phyloP scores from a whole-genome alignment of 1,140 invertebrate species.

The Pogonognathellus flavescens region DNA sequence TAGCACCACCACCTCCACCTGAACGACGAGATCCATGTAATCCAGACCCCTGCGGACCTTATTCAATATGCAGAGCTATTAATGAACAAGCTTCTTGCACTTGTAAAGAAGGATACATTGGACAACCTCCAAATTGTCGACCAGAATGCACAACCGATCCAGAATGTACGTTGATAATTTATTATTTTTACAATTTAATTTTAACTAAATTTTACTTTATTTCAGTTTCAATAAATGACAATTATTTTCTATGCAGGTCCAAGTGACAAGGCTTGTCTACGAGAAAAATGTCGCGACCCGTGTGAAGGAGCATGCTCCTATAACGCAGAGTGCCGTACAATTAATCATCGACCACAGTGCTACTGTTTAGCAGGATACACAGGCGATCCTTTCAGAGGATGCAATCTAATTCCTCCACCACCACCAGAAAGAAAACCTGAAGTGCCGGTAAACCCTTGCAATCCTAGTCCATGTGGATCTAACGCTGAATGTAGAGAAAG shows the following conservation, averaged over 20 bases:
- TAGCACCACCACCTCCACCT: conserved; percentile 68
- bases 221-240: too few species aligned
- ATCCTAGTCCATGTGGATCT: conserved; percentile 73
- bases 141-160: conserved; percentile 72
- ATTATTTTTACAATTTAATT: not conserved
- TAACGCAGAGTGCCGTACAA: conserved; percentile 81
- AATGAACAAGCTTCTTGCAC: conserved; percentile 70
- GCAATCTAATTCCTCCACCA: conserved; percentile 73
- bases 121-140: conserved; percentile 72
- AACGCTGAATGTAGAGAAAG: conserved; percentile 68
- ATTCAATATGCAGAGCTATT: conserved; percentile 78
- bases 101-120: conserved; percentile 68
- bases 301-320: conserved; percentile 77
- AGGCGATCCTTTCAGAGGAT: conserved; percentile 83
- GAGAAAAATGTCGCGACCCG: conserved; percentile 77
- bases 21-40: conserved; percentile 81
- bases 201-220: too few species aligned
- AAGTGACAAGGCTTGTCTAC: conserved; percentile 80
- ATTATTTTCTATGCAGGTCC: too few species aligned
- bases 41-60: conserved; percentile 77
- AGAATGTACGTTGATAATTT: conserved; percentile 72
- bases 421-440: not conserved
- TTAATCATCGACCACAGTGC: conserved; percentile 84
- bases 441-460: conserved; percentile 68
- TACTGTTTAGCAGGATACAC: conserved; percentile 80